These are phyloP conservation scores for Drosophila prolongata DNA, from an alignment of 2,888 invertebrate genomes.

Conservation along the genomic window DNA sequence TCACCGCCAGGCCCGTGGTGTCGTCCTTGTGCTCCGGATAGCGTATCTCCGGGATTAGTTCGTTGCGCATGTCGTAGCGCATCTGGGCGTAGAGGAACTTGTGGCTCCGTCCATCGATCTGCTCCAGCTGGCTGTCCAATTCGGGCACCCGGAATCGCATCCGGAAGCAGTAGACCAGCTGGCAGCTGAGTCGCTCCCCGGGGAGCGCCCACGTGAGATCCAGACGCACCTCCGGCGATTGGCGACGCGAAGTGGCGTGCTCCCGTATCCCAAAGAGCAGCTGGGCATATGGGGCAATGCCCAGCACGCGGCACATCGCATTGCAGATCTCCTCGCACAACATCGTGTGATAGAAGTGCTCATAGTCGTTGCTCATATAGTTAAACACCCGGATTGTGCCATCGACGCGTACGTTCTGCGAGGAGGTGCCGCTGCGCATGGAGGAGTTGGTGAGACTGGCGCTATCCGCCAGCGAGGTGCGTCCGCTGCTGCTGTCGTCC, in stretches of 20 bases:
- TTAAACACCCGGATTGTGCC: conserved; percentile 76
- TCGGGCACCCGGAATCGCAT: conserved; percentile 90
- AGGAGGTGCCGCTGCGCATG: conserved; percentile 51
- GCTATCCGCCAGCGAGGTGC: conserved; percentile 58
- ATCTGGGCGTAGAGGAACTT: conserved; percentile 95
- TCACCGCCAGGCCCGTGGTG: conserved; percentile 92
- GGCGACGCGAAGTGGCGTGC: conserved; percentile 67
- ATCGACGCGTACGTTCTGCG: conserved; percentile 54
- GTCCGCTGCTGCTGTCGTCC: conserved; percentile 74
- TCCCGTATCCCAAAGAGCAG: conserved; percentile 91
- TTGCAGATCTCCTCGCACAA: conserved; percentile 89
- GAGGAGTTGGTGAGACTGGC: conserved; percentile 63
- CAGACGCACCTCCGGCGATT: not conserved
- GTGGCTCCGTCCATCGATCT: conserved; percentile 90
- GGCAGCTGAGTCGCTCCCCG: conserved; percentile 86
- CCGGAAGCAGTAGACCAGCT: conserved; percentile 89
- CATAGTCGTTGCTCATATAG: conserved; percentile 69
- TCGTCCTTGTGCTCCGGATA: conserved; percentile 91
- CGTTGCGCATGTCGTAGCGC: conserved; percentile 91
- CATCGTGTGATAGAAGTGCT: conserved; percentile 79
- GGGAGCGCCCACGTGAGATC: conserved; percentile 88
- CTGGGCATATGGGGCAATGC: conserved; percentile 90
- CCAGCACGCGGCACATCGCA: conserved; percentile 88
- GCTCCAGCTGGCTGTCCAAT: conserved; percentile 74
- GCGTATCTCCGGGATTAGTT: conserved; percentile 91